These are phyloP conservation scores for Ambastaia sidthimunki DNA, from an alignment of 2,797 vertebrate genomes.

Conservation along the genomic window DNA sequence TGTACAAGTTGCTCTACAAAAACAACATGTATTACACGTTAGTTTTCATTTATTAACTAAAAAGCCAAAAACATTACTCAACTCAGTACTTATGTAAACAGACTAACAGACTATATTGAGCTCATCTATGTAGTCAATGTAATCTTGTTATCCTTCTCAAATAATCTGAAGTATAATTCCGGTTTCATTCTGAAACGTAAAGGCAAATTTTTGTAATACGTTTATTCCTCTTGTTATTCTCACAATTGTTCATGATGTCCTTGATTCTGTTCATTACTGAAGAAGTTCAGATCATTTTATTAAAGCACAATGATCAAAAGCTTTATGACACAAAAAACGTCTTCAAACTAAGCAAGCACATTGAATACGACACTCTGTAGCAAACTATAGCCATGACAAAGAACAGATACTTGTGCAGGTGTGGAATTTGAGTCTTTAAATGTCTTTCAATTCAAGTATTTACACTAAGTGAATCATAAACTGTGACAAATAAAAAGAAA, in stretches of 20 bases:
- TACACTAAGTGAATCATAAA: neutral
- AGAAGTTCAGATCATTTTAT: neutral
- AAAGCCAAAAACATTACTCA: too few species aligned
- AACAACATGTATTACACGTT: neutral
- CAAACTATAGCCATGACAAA: neutral
- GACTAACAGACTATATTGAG: neutral
- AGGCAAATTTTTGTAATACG: neutral
- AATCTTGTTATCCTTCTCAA: neutral
- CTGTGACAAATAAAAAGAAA: neutral
- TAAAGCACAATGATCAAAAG: neutral
- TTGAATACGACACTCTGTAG: neutral
- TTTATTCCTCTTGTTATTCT: neutral
- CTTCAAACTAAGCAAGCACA: neutral
- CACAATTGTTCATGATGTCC: neutral
- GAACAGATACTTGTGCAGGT: neutral
- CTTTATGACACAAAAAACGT: conserved; percentile 40
- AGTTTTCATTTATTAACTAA: neutral
- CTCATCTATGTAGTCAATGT: neutral
- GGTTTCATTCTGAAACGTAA: neutral
- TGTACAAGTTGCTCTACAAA: too few species aligned
- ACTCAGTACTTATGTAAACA: too few species aligned
- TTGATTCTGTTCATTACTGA: conserved; percentile 3
- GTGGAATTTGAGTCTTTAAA: neutral
- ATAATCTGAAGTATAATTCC: neutral
- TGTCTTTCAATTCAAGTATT: neutral